These are phyloP conservation scores for Rhamphomyia laevipes DNA, from an alignment of 2,888 invertebrate genomes.

Conservation along the genomic window DNA sequence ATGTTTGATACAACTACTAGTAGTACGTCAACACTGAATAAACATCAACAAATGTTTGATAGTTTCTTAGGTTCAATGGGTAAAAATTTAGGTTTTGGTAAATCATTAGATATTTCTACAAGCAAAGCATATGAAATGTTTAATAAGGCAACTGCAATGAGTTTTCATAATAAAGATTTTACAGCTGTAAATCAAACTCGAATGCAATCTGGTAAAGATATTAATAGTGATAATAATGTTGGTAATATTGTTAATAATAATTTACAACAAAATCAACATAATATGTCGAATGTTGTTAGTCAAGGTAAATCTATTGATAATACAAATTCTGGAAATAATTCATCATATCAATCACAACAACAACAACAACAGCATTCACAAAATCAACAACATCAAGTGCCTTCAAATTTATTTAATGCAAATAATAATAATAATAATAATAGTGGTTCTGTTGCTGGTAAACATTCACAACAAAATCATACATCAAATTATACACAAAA, in stretches of 20 bases:
- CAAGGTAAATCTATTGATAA: too few species aligned
- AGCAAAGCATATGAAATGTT: constrained; percentile 38
- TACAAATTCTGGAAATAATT: constrained; percentile 2
- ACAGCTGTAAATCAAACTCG: constrained; percentile 8
- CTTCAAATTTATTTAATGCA: background rate
- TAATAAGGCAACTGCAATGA: constrained; percentile 35
- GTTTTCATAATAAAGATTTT: constrained; percentile 32
- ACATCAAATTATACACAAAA: constrained; percentile 17
- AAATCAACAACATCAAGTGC: constrained; percentile 18
- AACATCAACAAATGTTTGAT: constrained; percentile 28
- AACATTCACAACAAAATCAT: constrained; percentile 14
- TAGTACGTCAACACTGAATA: constrained; percentile 10
- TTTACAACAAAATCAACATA: constrained; percentile 14
- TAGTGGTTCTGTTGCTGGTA: too few species aligned
- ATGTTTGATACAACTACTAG: constrained; percentile 16
- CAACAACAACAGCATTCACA: constrained; percentile 18
- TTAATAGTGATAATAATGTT: background rate
- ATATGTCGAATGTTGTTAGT: constrained; percentile 6
- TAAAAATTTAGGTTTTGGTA: constrained; percentile 26
- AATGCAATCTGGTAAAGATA: too few species aligned
- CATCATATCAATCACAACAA: constrained; percentile 16
- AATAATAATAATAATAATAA: too few species aligned
- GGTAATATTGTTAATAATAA: constrained; percentile 10
- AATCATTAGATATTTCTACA: constrained; percentile 25
- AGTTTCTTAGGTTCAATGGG: constrained; percentile 33